Evolutionary conservation across 2,888 invertebrate species (phyloP).

Genomic region (Stenodema calcarata): DNA sequence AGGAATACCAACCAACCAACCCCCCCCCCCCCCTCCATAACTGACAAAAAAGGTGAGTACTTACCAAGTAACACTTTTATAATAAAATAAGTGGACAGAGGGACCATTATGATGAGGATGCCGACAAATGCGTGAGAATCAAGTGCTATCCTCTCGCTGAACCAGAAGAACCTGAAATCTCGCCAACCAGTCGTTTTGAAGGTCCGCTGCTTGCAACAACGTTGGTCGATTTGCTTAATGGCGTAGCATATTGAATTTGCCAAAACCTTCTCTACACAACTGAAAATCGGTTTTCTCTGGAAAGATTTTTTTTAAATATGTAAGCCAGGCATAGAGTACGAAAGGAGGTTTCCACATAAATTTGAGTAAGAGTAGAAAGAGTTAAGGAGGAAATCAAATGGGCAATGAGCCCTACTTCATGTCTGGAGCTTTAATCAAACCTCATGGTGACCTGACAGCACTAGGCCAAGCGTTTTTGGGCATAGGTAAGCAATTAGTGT

Average conservation of each 20-base stretch:
- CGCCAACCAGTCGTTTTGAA: neutral
- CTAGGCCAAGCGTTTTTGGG: too few relatives aligned
- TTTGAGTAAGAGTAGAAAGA: too few relatives aligned
- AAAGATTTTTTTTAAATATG: too few relatives aligned
- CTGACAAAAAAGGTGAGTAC: neutral
- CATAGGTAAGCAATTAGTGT: too few relatives aligned
- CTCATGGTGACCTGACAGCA: too few relatives aligned
- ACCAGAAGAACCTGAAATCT: neutral
- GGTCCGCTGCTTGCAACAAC: neutral
- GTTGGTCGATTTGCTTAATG: neutral
- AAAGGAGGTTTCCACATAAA: too few relatives aligned
- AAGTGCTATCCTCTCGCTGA: neutral
- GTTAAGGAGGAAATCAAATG: too few relatives aligned
- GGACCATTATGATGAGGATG: neutral
- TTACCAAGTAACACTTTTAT: neutral
- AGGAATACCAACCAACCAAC: too few relatives aligned
- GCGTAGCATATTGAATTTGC: neutral
- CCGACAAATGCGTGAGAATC: neutral
- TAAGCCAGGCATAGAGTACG: too few relatives aligned
- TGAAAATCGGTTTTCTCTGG: neutral
- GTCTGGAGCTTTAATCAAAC: too few relatives aligned
- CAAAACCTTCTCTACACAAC: neutral
- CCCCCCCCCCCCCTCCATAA: too few relatives aligned
- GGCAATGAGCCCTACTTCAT: too few relatives aligned
- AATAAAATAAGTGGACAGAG: neutral